Evolutionary conservation across 2,113 vertebrate species (phyloP).

Genomic region (Solenodon paradoxus): DNA sequence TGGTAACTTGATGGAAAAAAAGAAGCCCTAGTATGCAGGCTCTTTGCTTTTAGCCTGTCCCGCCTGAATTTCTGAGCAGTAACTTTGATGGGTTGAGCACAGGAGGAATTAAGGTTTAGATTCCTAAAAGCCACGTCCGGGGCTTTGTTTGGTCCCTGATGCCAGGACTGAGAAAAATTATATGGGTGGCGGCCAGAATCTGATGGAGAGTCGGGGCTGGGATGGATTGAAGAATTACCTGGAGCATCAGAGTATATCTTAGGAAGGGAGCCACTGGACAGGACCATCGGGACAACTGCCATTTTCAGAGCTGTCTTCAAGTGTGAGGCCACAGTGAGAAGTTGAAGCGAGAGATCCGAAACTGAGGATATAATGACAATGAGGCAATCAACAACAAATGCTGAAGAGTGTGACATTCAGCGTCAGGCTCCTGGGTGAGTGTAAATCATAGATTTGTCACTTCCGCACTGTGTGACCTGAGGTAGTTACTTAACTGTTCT

Average conservation of each 20-base stretch:
- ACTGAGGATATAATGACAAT: neutral
- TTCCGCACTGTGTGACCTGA: neutral
- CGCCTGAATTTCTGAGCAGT: neutral
- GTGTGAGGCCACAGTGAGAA: neutral
- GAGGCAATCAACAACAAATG: neutral
- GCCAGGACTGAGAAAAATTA: neutral
- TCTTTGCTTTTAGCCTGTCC: neutral
- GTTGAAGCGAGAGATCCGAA: neutral
- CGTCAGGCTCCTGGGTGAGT: neutral
- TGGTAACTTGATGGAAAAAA: neutral
- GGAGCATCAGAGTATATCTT: neutral
- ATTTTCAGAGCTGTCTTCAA: neutral
- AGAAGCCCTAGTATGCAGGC: neutral
- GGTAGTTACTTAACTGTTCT: neutral
- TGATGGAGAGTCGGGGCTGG: neutral
- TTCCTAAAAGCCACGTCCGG: slow-evolving; percentile 2
- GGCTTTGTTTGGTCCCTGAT: neutral
- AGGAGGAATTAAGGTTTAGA: neutral
- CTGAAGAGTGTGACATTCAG: neutral
- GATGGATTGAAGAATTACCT: neutral
- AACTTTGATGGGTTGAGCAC: neutral
- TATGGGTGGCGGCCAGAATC: neutral
- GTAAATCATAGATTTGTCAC: neutral
- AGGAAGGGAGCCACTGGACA: neutral
- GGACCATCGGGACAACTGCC: neutral